Base-by-base conservation (phyloP, 2,888 invertebrate genomes). In the Helleia helle region DNA sequence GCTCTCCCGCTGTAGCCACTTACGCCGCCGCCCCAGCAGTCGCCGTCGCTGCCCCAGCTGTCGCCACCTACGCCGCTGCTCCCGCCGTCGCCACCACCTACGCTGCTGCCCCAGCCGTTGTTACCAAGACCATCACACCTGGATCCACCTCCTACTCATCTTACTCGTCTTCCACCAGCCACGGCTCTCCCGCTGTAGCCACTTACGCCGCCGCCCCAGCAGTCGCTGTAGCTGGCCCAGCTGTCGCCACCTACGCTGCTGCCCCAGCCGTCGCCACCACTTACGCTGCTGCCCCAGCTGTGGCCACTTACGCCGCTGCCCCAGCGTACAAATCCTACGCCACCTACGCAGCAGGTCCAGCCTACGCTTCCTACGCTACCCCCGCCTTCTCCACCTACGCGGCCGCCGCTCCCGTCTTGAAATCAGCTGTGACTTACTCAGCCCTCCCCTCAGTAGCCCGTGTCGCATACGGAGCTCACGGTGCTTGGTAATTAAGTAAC, bases 401-500 rank as follows among this genome's bases (percentile, higher is more conserved):
- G 31, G 59, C 59, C 6, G 58, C 62, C 41, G 51, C 49, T 30
- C 42, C 40, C 3, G 30, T 39, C 9, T 22, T 24, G 9, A 24
- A 87, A 74, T 83, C 85, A 31, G 88, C 89, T 46, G 88, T 88
- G 7, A 31, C 31, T 11, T 31, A 31, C 39, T 86, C 88, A 51
- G 86, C 86, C 50, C 88, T 89, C 25, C 38, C 28, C 7, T 39
- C 22, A 13, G 14, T 27, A 22, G 38, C 13, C 24, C 38, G 9
- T 3, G 17, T 87, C 58, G 73, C 86, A 49, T 90, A 90, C 83
- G 84, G 86, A 56, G 90, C 87, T 47, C 85, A 88, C 50, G 90
- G 89, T 53, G 87, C 81, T 54, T 90, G 88, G 87, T 90, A 87
- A 70, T 71, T 67, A 42, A 47, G 87, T 90, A 87, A 70, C 71